Conservation (phyloP, 2,888 invertebrate genomes). For the Eupithecia subumbrata region DNA sequence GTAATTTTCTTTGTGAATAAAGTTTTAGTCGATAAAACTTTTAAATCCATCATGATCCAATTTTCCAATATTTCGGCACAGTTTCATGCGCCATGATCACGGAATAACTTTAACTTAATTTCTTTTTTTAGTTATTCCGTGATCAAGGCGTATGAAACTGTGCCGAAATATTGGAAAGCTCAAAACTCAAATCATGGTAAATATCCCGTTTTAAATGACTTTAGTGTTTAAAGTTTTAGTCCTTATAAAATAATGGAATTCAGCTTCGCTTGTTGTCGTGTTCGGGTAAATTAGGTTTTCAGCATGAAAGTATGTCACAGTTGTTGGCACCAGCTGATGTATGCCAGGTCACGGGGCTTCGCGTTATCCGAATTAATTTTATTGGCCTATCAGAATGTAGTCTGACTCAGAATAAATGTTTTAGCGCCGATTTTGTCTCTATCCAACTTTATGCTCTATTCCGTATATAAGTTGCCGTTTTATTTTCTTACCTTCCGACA, state of each 20-base stretch:
- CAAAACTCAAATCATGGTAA: too few species aligned
- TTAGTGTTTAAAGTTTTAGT: too few species aligned
- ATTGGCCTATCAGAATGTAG: constrained; percentile 61
- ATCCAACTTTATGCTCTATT: background rate
- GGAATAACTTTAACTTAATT: too few species aligned
- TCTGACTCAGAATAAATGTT: constrained; percentile 49
- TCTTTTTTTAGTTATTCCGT: too few species aligned
- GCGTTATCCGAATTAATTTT: constrained; percentile 72
- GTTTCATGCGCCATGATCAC: too few species aligned
- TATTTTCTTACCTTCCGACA: constrained; percentile 1
- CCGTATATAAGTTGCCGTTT: background rate
- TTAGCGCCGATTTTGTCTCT: constrained; percentile 24
- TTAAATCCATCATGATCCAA: too few species aligned
- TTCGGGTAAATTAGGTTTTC: constrained; percentile 56
- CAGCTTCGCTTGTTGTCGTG: constrained; percentile 31
- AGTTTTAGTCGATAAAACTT: too few species aligned
- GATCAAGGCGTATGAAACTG: too few species aligned
- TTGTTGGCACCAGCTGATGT: constrained; percentile 68
- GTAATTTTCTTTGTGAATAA: too few species aligned
- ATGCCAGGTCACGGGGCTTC: constrained; percentile 70
- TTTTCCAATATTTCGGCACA: too few species aligned
- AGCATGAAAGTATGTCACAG: constrained; percentile 68
- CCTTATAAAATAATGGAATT: background rate
- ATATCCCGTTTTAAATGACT: too few species aligned
- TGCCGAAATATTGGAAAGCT: too few species aligned